Evolutionary conservation across 2,888 invertebrate species (phyloP).

Genomic region (Clepsis dumicolana): DNA sequence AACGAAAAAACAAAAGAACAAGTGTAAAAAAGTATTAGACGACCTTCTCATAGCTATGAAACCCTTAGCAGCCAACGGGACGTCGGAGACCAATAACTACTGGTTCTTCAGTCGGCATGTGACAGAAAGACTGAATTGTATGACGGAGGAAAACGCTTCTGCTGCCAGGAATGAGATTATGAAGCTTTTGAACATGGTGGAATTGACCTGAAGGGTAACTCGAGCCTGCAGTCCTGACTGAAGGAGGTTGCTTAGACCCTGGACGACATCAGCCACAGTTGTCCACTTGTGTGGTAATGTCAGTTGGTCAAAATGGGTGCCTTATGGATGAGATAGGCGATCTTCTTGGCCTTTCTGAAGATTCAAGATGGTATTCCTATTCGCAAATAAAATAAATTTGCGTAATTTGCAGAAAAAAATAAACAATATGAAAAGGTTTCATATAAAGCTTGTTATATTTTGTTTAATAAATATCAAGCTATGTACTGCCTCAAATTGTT

Average conservation of each 20-base stretch:
- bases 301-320: background rate
- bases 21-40: constrained; percentile 68
- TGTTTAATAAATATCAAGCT: background rate
- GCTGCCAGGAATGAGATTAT: constrained; percentile 67
- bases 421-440: background rate
- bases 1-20: constrained; percentile 51
- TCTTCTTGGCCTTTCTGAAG: background rate
- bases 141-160: constrained; percentile 67
- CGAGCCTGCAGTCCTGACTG: background rate
- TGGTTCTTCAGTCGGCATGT: constrained; percentile 78
- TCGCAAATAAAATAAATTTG: too few species aligned
- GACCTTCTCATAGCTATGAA: constrained; percentile 69
- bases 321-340: background rate
- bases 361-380: background rate
- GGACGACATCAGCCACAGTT: background rate
- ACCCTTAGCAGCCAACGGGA: constrained; percentile 56
- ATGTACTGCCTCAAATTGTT: background rate
- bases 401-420: too few species aligned
- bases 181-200: constrained; percentile 53
- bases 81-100: constrained; percentile 53
- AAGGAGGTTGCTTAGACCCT: background rate
- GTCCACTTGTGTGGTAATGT: background rate
- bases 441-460: background rate
- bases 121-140: constrained; percentile 65
- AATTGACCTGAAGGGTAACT: background rate